Evolutionary conservation across 2,888 invertebrate genomes (phyloP).

Genomic region (Calliphora vomitoria): DNA sequence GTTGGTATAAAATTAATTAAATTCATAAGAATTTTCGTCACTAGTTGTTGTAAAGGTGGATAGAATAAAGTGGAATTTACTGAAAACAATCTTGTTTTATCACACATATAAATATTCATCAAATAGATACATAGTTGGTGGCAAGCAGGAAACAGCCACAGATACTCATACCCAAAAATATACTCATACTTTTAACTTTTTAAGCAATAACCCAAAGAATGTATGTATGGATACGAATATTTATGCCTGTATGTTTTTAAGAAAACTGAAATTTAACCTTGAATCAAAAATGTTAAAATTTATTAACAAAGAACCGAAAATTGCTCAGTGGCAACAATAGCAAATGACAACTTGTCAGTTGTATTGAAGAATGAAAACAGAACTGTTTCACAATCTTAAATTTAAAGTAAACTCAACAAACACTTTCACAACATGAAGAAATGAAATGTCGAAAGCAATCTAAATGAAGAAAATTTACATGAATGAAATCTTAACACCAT

Average conservation of each 20-base stretch:
- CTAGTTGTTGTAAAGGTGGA: neutral
- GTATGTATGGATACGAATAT: neutral
- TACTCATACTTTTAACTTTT: no score
- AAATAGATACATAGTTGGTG: conserved; percentile 10
- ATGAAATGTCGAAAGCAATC: no score
- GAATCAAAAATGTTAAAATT: conserved; percentile 62
- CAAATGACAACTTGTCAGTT: conserved; percentile 50
- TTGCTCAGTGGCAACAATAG: neutral
- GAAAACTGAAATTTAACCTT: conserved; percentile 35
- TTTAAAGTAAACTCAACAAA: neutral
- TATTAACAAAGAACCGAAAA: conserved; percentile 29
- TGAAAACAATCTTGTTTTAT: neutral
- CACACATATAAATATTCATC: neutral
- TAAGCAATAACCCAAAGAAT: no score
- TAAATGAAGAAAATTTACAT: neutral
- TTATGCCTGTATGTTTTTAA: neutral
- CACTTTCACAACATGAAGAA: neutral
- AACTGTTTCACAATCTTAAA: neutral
- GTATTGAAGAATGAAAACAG: neutral
- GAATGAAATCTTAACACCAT: neutral
- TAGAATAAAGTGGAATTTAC: neutral
- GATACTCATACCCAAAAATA: neutral
- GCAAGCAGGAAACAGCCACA: neutral
- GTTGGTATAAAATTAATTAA: conserved; percentile 58
- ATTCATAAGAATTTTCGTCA: conserved; percentile 46